Evolutionary conservation across 23 tunicate species (phyloP), one percentile per base, ranked within the genome.

Genomic region (Clavelina lepadiformis): DNA sequence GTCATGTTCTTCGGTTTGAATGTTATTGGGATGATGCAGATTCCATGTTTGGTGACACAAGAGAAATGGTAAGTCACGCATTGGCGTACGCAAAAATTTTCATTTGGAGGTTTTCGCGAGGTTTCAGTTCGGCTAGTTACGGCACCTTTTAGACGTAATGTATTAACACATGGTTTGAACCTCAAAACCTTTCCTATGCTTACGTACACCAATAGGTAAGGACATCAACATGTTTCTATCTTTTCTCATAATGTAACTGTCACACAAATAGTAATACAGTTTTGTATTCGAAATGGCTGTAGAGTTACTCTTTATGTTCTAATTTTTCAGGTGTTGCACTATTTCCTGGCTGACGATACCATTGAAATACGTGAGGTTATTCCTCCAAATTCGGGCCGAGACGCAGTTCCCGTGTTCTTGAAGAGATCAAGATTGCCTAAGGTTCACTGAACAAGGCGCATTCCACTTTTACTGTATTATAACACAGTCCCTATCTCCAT

Each of bases 1-100:
- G 99, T 21, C 79, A 77, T 51, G 99, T 94, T 22, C 68, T 94
- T 7, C 77, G 97, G 46, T 94, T 94, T 37, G 47, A 76, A 25
- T 80, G 95, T 38, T 86, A 82, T 65, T 94, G 99, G 99, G 99
- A 94, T 76, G 99, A 94, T 65, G 54, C 53, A 15, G 99, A 86
- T 28, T 68, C 82, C 2, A 86, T 86, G 89, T 94, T 94, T 58
- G 99, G 99, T 8, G 95, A 86, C 41, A 63, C 78, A 13, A 82
- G 91, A 58, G 92, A 83, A 65, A 71, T 89, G 97, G 97, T 89
- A 46, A 25, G 55, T 11, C 4, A 5, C 13, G 49, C 15, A n/a
- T n/a, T n/a, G n/a, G n/a, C n/a, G n/a, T n/a, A n/a, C n/a, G n/a
- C n/a, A n/a, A n/a, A n/a, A n/a, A n/a, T n/a, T n/a, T n/a, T n/a